Evolutionary conservation across 2,113 vertebrate species (phyloP), one percentile per base, ranked within the genome.

Genomic region (Dermatemys mawii): DNA sequence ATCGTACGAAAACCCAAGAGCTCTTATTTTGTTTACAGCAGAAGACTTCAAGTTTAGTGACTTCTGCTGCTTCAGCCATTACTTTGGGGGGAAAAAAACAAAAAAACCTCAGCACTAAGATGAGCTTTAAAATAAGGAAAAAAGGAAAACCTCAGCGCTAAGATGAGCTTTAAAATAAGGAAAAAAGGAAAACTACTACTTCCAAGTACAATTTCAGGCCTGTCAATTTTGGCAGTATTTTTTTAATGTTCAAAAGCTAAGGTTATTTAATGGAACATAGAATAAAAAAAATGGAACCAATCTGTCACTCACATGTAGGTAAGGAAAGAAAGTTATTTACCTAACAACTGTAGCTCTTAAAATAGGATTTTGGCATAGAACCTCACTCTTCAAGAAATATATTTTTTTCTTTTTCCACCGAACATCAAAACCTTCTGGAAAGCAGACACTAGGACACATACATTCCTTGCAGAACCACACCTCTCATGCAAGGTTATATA

Each of bases 401-500:
- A 87, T 38, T 35, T 38, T 51, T 9, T 27, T 38, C 41, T 9
- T 27, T 92, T 48, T 88, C 92, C 54, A 85, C 32, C 54, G 41
- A 93, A 67, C 60, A 54, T 26, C 29, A 96, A 92, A 93, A 93
- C 70, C 76, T 17, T 70, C 88, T 93, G 80, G 84, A 90, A 95
- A 95, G 84, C 50, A 83, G 54, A 93, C 91, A 91, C 5, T 78
- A 27, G 6, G 8, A 90, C 85, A 51, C 78, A 85, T 14, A 83
- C n/a, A 76, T 41, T 67, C 63, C 9, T 86, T 88, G 35, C 50
- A 90, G 87, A 87, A 73, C n/a, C 78, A 87, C 84, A 90, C 41
- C 92, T 79, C 50, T 19, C 38, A 57, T 51, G 81, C 7, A 57
- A 19, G 16, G 78, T 80, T n/a, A 3, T 24, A 24, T 32, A 38